Evolutionary conservation across 2,888 invertebrate genomes (phyloP).

Genomic region (Caenorhabditis sp.): DNA sequence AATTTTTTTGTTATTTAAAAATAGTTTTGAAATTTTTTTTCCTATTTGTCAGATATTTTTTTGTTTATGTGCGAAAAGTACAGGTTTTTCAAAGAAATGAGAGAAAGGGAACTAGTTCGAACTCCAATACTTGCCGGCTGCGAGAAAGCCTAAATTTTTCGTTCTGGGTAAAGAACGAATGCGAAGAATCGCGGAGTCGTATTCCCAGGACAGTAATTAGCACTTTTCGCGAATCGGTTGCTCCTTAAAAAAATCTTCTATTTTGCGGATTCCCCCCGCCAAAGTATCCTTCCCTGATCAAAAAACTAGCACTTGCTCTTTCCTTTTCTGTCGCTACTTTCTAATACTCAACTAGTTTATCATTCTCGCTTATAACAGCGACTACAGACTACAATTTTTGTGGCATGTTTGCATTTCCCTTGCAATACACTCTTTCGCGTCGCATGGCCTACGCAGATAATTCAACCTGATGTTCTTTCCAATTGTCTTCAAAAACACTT

Average conservation of each 20-base stretch:
- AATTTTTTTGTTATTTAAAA: too few relatives aligned
- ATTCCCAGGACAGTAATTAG: slow-evolving; percentile 20
- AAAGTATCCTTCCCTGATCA: not conserved
- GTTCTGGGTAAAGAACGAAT: not conserved
- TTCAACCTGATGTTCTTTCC: slow-evolving; percentile 3
- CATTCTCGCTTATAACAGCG: too few relatives aligned
- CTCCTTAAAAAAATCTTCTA: not conserved
- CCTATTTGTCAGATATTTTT: too few relatives aligned
- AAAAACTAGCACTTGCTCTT: not conserved
- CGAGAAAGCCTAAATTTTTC: not conserved
- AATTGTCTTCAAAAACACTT: not conserved
- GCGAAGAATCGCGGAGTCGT: not conserved
- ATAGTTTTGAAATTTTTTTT: too few relatives aligned
- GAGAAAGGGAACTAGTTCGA: too few relatives aligned
- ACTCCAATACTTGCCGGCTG: not conserved
- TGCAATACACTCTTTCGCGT: slow-evolving; percentile 24
- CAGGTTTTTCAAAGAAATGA: too few relatives aligned
- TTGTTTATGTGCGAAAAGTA: too few relatives aligned
- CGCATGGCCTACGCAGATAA: not conserved
- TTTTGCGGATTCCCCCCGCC: not conserved
- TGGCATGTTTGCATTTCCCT: slow-evolving; percentile 25
- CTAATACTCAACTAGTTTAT: slow-evolving; percentile 12
- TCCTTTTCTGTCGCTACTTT: not conserved
- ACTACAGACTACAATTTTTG: slow-evolving; percentile 37
- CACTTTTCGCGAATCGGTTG: not conserved